Evolutionary conservation across 2,797 vertebrate genomes (phyloP), one percentile per base, ranked within the genome.

Genomic region (Podargus strigoides): DNA sequence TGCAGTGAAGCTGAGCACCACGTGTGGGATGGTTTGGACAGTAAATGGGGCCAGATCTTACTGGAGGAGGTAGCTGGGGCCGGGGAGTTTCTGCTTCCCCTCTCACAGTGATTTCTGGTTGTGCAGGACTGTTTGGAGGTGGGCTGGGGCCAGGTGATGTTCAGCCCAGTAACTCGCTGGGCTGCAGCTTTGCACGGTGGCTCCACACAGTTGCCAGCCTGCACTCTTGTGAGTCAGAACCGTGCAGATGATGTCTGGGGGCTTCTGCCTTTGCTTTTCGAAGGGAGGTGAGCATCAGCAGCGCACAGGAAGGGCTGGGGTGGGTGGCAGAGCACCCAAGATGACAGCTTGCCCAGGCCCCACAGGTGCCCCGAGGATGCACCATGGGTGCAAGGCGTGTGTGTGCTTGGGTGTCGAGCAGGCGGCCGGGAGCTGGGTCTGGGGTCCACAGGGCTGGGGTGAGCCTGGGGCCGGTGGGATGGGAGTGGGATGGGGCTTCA

Each of bases 221-320:
- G 21, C 4, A 1, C 44, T 64, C 41, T 24, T 30, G 0, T 22
- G 26, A 11, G 10, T 16, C 8, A 10, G 11, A 14, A 10, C 3
- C n/a, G n/a, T n/a, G n/a, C n/a, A n/a, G n/a, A n/a, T n/a, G n/a
- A n/a, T n/a, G n/a, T n/a, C n/a, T n/a, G n/a, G n/a, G n/a, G n/a
- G n/a, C n/a, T 22, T 34, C 67, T n/a, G 10, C 50, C 8, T 26
- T 37, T 47, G 26, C 50, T 20, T 47, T 6, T 7, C 58, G 28
- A 77, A 47, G 44, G 22, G 26, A 36, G 36, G 27, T 11, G 44
- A 37, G 49, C 24, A 6, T 22, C n/a, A 6, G 26, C 44, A 47
- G 28, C 2, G 1, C 9, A 2, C 14, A 5, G 37, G 36, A 60
- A 50, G 39, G 42, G 42, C 46, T 46, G n/a, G 14, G 7, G 10